These are phyloP conservation scores for Beaufortia kweichowensis DNA, from an alignment of 2,113 vertebrate genomes.

Conservation along the genomic window DNA sequence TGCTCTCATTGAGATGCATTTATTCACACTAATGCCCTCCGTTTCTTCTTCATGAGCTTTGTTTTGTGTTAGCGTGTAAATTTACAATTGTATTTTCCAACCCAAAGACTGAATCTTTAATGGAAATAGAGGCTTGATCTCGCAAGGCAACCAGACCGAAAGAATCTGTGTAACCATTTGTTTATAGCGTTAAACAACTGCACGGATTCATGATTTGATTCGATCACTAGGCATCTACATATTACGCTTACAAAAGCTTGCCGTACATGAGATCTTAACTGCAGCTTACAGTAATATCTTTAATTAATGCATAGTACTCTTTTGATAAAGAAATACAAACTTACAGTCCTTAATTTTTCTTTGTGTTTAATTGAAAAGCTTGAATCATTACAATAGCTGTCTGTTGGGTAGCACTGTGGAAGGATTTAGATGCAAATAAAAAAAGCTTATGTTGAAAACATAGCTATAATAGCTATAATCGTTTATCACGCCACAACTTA, in stretches of 20 bases:
- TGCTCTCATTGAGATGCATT: slow-evolving; percentile 37
- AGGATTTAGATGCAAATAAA: too few species aligned
- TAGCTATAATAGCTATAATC: too few species aligned
- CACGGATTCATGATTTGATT: neutral
- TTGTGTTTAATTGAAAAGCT: too few species aligned
- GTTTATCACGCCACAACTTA: too few species aligned
- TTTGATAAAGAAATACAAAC: too few species aligned
- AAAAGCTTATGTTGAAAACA: too few species aligned
- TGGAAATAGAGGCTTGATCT: neutral
- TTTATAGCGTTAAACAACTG: neutral
- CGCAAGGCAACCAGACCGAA: neutral
- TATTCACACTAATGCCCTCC: slow-evolving; percentile 19
- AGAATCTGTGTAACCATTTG: neutral
- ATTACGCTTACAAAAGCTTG: neutral
- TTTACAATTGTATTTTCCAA: neutral
- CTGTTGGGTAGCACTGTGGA: too few species aligned
- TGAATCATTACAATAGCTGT: too few species aligned
- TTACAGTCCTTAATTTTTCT: too few species aligned
- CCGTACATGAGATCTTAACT: neutral
- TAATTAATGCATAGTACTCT: too few species aligned
- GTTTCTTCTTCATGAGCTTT: slow-evolving; percentile 22
- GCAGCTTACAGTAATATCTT: too few species aligned
- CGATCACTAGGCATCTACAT: neutral
- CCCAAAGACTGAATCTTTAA: slow-evolving; percentile 12
- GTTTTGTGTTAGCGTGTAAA: slow-evolving; percentile 20